These are phyloP conservation scores for Papilio protenor DNA, from an alignment of 2,888 invertebrate species.

Conservation along the genomic window DNA sequence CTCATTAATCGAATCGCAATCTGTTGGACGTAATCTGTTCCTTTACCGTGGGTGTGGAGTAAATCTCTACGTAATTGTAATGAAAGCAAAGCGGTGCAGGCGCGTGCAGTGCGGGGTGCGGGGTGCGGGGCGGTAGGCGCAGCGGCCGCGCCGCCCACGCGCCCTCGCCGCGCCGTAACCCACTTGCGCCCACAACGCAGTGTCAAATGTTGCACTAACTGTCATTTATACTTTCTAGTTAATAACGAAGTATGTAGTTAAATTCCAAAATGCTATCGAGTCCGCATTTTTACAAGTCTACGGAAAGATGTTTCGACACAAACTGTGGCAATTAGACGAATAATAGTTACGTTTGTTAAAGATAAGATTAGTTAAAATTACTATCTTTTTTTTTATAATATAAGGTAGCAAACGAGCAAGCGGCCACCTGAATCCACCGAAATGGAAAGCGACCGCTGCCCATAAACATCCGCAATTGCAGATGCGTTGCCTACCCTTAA, in stretches of 20 bases:
- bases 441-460: no score
- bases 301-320: no score
- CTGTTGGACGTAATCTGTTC: background rate
- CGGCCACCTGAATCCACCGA: no score
- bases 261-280: background rate
- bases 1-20: background rate
- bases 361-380: no score
- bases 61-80: conserved; percentile 26
- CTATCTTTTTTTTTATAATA: no score
- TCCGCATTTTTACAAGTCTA: background rate
- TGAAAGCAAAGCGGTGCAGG: conserved; percentile 2
- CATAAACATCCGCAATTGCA: no score
- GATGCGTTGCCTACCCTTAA: no score
- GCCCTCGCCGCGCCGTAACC: conserved; percentile 49
- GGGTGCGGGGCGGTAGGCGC: conserved; percentile 43
- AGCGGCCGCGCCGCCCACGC: conserved; percentile 55
- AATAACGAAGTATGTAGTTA: background rate
- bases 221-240: conserved; percentile 2
- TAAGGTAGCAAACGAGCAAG: no score
- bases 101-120: conserved; percentile 2
- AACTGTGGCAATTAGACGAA: no score
- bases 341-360: no score
- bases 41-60: conserved; percentile 1
- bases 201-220: conserved; percentile 46
- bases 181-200: conserved; percentile 53